Evolutionary conservation across 1,140 invertebrate genomes (phyloP), one percentile per base, ranked within the genome.

Genomic region (Drosophila varians): DNA sequence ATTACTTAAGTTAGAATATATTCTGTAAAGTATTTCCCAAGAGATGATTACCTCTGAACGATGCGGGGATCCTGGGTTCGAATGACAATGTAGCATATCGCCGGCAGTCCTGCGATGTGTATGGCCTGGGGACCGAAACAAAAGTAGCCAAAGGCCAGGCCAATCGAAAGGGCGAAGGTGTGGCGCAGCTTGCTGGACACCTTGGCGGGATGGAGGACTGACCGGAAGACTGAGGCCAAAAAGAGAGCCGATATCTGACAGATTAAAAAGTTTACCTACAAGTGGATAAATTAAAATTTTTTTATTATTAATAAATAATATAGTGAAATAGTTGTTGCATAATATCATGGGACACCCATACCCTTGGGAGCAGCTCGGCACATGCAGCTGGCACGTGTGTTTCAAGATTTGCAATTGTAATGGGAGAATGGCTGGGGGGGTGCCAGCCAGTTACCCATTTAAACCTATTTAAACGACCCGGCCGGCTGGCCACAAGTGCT

Each of bases 51-150:
- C 94, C 93, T 93, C 79, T 95, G 95, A 80, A 95, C 93, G 43
- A 93, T 92, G 49, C 92, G 90, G 54, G 94, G 94, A 89, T 92
- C 93, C 72, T 93, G 92, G 19, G 92, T 93, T 25, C 93, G 89
- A 40, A 96, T 94, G 12, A 95, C 92, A 62, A 95, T 91, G 89
- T 96, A 97, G 92, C 95, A 96, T 76, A 96, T 79, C 70, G 94
- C 93, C 40, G 96, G 95, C 56, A 96, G 91, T 69, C 94, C 93
- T 46, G 95, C 94, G 75, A 97, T 93, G 91, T 97, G 96, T 72
- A 96, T 93, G 3, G 95, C 94, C 92, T 96, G 96, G 94, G 94
- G 94, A 92, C 97, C 96, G 92, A 97, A 97, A 92, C 96, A 97
- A 92, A 97, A 97, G 92, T 96, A 96, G 65, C 95, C 95, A 83